A percentile compares a stretch with the other conserved stretches of the same genome.
These are phyloP conservation scores for Amorpha juglandis DNA, from an alignment of 2,888 invertebrate genomes.

Conservation along the genomic window DNA sequence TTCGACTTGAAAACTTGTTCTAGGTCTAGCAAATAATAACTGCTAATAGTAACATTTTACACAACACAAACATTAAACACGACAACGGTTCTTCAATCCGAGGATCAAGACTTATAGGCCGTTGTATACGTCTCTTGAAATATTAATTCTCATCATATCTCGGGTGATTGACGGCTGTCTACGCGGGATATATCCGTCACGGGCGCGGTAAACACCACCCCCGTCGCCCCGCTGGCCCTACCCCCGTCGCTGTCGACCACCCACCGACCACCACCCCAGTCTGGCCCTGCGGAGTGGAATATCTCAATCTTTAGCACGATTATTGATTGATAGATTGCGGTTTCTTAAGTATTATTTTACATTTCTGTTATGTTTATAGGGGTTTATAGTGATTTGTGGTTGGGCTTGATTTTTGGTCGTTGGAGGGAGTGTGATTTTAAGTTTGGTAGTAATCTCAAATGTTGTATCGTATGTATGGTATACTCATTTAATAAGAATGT, in stretches of 20 bases:
- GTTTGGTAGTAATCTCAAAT: too few relatives aligned
- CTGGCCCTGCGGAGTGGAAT: conserved; percentile 57
- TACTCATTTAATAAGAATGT: too few relatives aligned
- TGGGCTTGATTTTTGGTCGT: too few relatives aligned
- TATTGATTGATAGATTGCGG: conserved; percentile 78
- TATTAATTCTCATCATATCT: conserved; percentile 71
- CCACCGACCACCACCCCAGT: conserved; percentile 47
- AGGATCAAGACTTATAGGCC: conserved; percentile 57
- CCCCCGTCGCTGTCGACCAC: conserved; percentile 31
- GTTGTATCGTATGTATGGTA: too few relatives aligned
- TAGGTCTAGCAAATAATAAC: too few relatives aligned
- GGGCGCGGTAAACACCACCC: conserved; percentile 56
- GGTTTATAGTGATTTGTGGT: too few relatives aligned
- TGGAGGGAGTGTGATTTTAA: too few relatives aligned
- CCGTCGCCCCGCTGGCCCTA: conserved; percentile 29
- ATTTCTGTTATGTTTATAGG: not conserved
- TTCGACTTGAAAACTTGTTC: too few relatives aligned
- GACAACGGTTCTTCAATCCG: conserved; percentile 32
- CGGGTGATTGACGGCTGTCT: conserved; percentile 80
- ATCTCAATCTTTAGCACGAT: conserved; percentile 82
- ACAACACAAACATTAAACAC: not conserved
- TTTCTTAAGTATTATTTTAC: conserved; percentile 30
- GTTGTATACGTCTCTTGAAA: conserved; percentile 55
- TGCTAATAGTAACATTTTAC: too few relatives aligned
- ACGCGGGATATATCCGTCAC: conserved; percentile 82